Evolutionary conservation across 2,888 invertebrate species (phyloP).

Genomic region (Zaprionus obscuricornis): DNA sequence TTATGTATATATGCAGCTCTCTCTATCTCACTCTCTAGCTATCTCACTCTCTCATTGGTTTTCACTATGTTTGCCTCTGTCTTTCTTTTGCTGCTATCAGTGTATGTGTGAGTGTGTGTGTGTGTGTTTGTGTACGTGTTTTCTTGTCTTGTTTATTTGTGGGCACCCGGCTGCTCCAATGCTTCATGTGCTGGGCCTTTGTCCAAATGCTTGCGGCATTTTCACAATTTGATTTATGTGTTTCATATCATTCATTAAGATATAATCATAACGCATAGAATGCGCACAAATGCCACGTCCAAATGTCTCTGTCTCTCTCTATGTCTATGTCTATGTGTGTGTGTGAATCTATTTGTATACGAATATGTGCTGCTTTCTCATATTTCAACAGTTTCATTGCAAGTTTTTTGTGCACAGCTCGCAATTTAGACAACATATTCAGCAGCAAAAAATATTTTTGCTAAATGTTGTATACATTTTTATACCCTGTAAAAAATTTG

Average conservation of each 20-base stretch:
- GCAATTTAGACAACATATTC: conserved; percentile 24
- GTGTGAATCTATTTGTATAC: not conserved
- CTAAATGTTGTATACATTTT: no score
- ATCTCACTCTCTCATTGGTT: not conserved
- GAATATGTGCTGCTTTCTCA: conserved; percentile 21
- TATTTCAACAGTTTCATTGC: conserved; percentile 45
- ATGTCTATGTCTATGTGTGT: not conserved
- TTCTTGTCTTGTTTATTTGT: conserved; percentile 45
- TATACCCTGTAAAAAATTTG: no score
- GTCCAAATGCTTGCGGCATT: conserved; percentile 68
- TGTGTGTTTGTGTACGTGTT: no score
- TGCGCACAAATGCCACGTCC: conserved; percentile 55
- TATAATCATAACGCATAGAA: conserved; percentile 73
- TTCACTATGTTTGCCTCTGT: not conserved
- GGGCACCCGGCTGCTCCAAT: conserved; percentile 20
- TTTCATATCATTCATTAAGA: conserved; percentile 79
- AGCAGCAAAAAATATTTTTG: no score
- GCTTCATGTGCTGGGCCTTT: conserved; percentile 43
- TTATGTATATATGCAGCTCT: conserved; percentile 10
- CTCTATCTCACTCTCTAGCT: not conserved
- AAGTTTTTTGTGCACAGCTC: conserved; percentile 22
- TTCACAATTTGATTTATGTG: conserved; percentile 77
- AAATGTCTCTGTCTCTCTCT: not conserved
- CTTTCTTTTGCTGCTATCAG: conserved; percentile 4
- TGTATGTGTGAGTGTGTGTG: no score